These are phyloP conservation scores for Tetramorium alpestre DNA, from an alignment of 1,140 invertebrate species.

Conservation along the genomic window DNA sequence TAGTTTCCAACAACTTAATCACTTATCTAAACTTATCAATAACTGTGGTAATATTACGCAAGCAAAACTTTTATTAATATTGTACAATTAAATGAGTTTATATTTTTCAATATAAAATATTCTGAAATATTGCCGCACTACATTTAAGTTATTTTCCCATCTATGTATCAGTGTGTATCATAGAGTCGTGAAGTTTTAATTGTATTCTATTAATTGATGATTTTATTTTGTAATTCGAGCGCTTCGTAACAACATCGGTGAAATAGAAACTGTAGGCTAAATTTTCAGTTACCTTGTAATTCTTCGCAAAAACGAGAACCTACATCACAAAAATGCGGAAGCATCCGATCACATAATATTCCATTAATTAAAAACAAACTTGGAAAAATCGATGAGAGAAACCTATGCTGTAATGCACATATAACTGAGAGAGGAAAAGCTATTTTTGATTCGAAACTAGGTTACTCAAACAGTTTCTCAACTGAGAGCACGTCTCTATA, in stretches of 20 bases:
- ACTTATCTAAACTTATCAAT: background rate
- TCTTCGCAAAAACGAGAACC: background rate
- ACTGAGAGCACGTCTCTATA: constrained; percentile 25
- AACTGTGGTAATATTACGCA: background rate
- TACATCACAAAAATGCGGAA: background rate
- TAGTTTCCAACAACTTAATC: background rate
- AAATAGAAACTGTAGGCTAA: background rate
- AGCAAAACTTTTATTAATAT: background rate
- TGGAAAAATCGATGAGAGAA: constrained; percentile 6
- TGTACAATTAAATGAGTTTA: background rate
- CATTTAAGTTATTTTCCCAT: background rate
- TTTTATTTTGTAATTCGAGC: background rate
- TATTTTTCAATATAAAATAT: background rate
- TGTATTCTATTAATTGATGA: background rate
- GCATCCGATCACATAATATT: background rate
- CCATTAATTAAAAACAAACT: background rate
- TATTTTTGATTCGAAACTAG: constrained; percentile 75
- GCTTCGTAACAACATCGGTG: background rate
- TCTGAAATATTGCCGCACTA: background rate
- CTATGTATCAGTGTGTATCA: background rate
- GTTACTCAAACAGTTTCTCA: constrained; percentile 69
- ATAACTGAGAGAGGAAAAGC: constrained; percentile 21
- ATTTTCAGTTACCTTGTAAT: background rate
- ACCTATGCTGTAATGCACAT: background rate
- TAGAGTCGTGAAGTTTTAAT: background rate